Conservation (phyloP, 2,797 vertebrate genomes). For the Halcyon chelicuti region DNA sequence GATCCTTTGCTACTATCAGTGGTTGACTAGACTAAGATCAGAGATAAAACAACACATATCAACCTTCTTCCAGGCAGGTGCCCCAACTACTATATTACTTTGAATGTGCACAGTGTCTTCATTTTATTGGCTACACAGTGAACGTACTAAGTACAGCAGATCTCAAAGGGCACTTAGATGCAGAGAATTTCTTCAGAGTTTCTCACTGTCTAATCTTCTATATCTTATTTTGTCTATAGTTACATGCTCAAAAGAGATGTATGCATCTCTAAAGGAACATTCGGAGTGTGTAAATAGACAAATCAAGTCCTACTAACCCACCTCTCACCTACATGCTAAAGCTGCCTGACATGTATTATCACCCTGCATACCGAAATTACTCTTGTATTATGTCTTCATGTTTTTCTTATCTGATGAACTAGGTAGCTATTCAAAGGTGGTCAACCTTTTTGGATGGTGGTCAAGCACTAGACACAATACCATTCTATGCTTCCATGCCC, state of each 20-base stretch:
- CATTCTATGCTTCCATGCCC: neutral
- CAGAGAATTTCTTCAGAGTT: neutral
- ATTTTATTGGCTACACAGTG: neutral
- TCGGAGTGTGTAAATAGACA: neutral
- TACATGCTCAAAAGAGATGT: neutral
- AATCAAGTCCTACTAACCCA: neutral
- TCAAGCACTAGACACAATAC: neutral
- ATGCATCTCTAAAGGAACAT: neutral
- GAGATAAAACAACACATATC: neutral
- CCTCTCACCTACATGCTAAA: neutral
- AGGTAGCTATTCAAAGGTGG: neutral
- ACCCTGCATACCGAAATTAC: neutral
- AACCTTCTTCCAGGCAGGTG: neutral
- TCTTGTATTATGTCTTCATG: neutral
- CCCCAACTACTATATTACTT: neutral
- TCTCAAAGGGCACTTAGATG: neutral
- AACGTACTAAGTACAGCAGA: neutral
- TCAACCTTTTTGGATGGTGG: neutral
- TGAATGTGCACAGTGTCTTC: neutral
- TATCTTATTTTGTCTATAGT: neutral
- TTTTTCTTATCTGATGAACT: neutral
- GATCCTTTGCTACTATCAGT: neutral
- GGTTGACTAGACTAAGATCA: neutral
- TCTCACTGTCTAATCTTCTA: accelerated
- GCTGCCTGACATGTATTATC: neutral